Base-by-base conservation (phyloP, 1,140 invertebrate genomes). In the Sminthurinus signatus region DNA sequence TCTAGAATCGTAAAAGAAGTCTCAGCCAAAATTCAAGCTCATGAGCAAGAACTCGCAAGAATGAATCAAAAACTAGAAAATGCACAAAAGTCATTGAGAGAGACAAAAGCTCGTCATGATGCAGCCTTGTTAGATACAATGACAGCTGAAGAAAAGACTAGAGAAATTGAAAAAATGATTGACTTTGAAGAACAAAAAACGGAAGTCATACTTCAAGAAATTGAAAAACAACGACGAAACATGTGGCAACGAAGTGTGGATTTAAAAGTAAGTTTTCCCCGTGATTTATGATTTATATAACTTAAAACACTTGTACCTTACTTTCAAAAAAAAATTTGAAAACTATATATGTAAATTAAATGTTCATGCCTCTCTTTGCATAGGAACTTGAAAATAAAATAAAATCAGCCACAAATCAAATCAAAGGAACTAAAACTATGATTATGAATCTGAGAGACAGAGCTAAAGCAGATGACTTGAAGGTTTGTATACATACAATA, bases 171-270 rank as follows among this genome's bases (percentile, higher is more conserved):
- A 28, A 32, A 51, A 23, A 56, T 63, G 27, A 36, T 65, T 19
- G 64, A 65, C 21, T 15, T 58, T 1, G 67, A 69, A 32, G 67
- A 69, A 28, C 52, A 58, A 25, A 44, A 58, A 29, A 19, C 28
- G 58, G 39, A 28, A 10, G 39, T 52, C 21, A n/a, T 46, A 15
- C 29, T 56, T 17, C 48, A 27, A 61, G 52, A 67, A 28, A 31
- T 32, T 15, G 52, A 67, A 21, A 31, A 50, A 19, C 23, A 29
- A 17, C 39, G 51, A 21, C 5, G 17, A 2, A 8, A 8, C 36
- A 5, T 55, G 12, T 44, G 42, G 42, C 31, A 55, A 32, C 25
- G 29, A 36, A 19, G 58, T n/a, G 54, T 55, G 2, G 57, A 51
- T 2, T n/a, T n/a, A n/a, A n/a, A n/a, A n/a, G n/a, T n/a, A n/a